phyloP scores from a whole-genome alignment of 2,888 invertebrate genomes.

The Pyrrhosoma nymphula region DNA sequence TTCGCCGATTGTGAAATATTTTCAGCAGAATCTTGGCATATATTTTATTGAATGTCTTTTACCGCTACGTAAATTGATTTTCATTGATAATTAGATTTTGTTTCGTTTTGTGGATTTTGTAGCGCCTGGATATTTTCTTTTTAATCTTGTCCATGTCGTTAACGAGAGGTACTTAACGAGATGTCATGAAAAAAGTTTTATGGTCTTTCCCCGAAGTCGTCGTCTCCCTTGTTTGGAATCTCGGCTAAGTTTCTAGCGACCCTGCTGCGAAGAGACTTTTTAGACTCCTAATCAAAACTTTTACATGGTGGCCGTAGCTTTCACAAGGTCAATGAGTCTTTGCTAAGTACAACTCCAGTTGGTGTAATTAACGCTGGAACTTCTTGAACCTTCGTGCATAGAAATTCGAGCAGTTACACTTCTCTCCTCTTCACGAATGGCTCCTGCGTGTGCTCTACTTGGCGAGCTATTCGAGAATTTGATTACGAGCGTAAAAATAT shows the following conservation, averaged over 20 bases:
- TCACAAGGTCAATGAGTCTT: neutral
- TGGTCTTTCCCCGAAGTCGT: neutral
- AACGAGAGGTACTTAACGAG: neutral
- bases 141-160: no score
- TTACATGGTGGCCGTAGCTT: neutral
- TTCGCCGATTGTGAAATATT: no score
- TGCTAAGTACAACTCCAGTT: neutral
- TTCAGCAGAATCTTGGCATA: no score
- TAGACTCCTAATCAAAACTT: neutral
- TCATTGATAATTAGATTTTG: no score
- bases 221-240: neutral
- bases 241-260: neutral
- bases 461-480: no score
- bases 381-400: neutral
- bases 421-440: neutral
- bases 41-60: no score
- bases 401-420: neutral
- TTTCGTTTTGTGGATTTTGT: no score
- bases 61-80: no score
- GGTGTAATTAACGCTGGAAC: neutral
- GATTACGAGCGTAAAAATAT: no score
- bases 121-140: no score
- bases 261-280: neutral
- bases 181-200: neutral
- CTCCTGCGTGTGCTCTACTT: no score